These are phyloP conservation scores for Eremophila alpestris DNA, from an alignment of 2,797 vertebrate genomes.

Conservation along the genomic window DNA sequence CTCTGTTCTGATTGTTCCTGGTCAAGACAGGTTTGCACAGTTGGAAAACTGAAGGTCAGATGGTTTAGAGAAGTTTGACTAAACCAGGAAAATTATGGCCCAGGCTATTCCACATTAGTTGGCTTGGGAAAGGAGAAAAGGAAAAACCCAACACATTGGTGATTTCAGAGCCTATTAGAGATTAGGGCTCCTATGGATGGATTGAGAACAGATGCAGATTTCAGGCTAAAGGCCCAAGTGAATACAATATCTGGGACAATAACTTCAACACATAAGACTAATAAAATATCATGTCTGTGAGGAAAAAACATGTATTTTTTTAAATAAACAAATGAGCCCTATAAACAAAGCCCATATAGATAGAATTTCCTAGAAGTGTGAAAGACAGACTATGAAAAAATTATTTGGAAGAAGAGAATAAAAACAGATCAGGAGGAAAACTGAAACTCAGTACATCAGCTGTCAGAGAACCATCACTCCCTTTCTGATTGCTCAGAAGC, in stretches of 20 bases:
- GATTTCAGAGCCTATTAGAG: neutral
- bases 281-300: neutral
- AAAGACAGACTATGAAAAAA: neutral
- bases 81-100: constrained; percentile 6
- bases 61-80: constrained; percentile 2
- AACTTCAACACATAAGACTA: neutral
- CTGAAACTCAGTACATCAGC: neutral
- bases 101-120: neutral
- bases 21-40: neutral
- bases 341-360: neutral
- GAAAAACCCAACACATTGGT: neutral
- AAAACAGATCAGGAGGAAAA: neutral
- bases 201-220: neutral
- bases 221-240: neutral
- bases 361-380: neutral
- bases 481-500: neutral
- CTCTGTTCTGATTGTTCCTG: neutral
- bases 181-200: neutral
- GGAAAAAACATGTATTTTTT: neutral
- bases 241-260: neutral
- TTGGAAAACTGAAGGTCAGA: neutral
- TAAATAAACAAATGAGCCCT: constrained; percentile 16
- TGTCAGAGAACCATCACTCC: neutral
- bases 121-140: neutral
- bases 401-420: neutral